Evolutionary conservation across 2,113 vertebrate genomes (phyloP), one percentile per base, ranked within the genome.

Genomic region (Syngnathoides biaculeatus): DNA sequence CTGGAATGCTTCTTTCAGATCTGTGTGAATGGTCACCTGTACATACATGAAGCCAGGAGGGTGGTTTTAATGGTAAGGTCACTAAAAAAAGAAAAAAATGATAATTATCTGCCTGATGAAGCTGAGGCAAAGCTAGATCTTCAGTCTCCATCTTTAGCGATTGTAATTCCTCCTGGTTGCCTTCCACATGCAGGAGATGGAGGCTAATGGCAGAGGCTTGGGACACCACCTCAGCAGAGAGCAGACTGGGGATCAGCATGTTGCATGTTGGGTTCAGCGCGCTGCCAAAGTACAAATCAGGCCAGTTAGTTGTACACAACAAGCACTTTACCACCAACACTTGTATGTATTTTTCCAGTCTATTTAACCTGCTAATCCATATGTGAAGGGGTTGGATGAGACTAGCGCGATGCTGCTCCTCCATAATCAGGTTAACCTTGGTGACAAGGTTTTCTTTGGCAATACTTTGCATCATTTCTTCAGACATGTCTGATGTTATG

Each of bases 301-400:
- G 11, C 11, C 9, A 17, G 1, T 40, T 1, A n/a, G 20, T 66
- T 60, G 20, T 8, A 55, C 12, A 22, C 9, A 40, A 5, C 15
- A 64, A 20, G 12, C 15, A 60, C 6, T 60, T 48, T 45, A 4
- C 1, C 14, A 57, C 9, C 43, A 57, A 39, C 43, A 27, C 15
- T 0, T 14, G 6, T 8, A 7, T 13, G 2, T 14, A 8, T 2
- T 14, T 61, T 61, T 39, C n/a, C 20, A 0, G 20, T 42, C 12
- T 8, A 22, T 56, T 71, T 76, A 64, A 98, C 97, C 95, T 91
- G 55, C 88, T 92, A 74, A 99, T 94, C 96, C 96, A 98, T 53
- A 98, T 75, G 56, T 94, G 90, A 68, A 95, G 67, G 3, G 94
- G 90, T 5, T 79, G 88, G 70, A 90, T 79, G 20, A 86, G 85